Conservation (phyloP, 1,140 invertebrate genomes). For the Dryas iulia region DNA sequence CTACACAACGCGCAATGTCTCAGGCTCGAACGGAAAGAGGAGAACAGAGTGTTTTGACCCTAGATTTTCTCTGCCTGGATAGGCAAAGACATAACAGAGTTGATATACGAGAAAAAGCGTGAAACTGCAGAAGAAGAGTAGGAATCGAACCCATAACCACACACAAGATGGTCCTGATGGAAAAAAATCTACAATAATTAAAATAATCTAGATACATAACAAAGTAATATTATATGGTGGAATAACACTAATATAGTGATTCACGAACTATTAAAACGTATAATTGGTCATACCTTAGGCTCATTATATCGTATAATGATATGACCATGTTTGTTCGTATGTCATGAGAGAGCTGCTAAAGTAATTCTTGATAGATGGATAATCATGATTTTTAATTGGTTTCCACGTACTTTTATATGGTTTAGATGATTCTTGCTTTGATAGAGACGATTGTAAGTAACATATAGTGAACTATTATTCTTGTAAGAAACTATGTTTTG, state of each 20-base stretch:
- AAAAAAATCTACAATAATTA: not conserved
- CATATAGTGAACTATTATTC: too few relatives aligned
- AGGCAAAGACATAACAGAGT: too few relatives aligned
- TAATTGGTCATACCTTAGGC: not conserved
- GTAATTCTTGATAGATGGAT: not conserved
- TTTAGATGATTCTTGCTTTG: not conserved
- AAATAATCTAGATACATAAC: not conserved
- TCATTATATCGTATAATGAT: not conserved
- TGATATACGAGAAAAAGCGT: too few relatives aligned
- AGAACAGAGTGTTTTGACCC: too few relatives aligned
- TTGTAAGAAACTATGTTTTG: too few relatives aligned
- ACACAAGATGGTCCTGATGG: not conserved
- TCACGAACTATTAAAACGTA: not conserved
- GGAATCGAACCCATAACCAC: not conserved
- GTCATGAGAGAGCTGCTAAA: not conserved
- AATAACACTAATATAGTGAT: slow-evolving; percentile 5
- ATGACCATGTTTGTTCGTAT: not conserved
- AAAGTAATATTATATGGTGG: not conserved
- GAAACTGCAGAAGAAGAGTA: too few relatives aligned
- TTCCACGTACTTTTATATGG: not conserved
- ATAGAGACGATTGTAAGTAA: too few relatives aligned
- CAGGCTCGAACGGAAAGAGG: too few relatives aligned
- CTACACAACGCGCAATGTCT: too few relatives aligned
- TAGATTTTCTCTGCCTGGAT: too few relatives aligned
- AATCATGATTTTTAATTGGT: not conserved